These are phyloP conservation scores for Xestia rhomboidea DNA, from an alignment of 2,888 invertebrate species.

Conservation along the genomic window DNA sequence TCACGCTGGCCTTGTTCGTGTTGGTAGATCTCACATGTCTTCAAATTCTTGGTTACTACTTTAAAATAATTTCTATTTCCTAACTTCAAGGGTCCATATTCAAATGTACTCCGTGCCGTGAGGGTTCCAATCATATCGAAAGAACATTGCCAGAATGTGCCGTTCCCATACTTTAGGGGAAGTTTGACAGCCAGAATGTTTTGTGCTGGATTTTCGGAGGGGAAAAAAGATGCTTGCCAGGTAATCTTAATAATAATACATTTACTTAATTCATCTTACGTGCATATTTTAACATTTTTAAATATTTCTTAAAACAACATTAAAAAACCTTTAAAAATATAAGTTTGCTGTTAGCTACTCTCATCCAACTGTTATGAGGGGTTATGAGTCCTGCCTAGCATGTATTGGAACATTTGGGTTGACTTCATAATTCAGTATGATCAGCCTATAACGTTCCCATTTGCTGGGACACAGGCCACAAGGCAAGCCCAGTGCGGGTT, in stretches of 20 bases:
- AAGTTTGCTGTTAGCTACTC: no score
- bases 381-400: no score
- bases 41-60: not conserved
- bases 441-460: no score
- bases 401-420: no score
- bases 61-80: not conserved
- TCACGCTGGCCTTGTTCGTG: not conserved
- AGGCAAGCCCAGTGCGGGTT: no score
- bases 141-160: slow-evolving; percentile 83
- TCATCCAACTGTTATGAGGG: no score
- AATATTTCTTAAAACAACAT: no score
- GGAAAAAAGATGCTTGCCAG: slow-evolving; percentile 87
- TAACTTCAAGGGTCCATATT: slow-evolving; percentile 82
- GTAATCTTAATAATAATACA: slow-evolving; percentile 66
- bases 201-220: slow-evolving; percentile 85
- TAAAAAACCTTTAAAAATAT: no score
- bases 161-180: slow-evolving; percentile 85
- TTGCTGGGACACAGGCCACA: no score
- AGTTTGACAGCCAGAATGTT: slow-evolving; percentile 85
- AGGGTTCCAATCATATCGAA: slow-evolving; percentile 85
- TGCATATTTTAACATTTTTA: no score
- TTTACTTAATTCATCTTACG: not conserved
- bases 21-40: not conserved
- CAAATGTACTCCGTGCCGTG: slow-evolving; percentile 82
- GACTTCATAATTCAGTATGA: no score